Conservation (phyloP, 2,888 invertebrate genomes). For the Volucella bombylans region DNA sequence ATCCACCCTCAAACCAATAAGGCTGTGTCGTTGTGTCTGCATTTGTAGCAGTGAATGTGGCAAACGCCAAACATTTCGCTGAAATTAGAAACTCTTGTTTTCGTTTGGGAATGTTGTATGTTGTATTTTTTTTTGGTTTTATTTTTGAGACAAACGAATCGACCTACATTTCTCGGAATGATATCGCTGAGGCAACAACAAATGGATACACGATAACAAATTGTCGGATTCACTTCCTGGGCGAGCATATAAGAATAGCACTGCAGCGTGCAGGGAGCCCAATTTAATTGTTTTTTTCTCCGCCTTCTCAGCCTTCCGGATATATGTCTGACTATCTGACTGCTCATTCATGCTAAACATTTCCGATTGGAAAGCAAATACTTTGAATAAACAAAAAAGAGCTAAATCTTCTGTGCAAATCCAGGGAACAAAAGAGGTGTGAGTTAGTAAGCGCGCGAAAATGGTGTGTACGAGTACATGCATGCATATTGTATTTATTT, state of each 20-base stretch:
- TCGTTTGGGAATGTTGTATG: not conserved
- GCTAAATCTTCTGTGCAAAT: constrained; percentile 40
- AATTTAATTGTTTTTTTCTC: constrained; percentile 60
- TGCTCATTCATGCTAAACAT: constrained; percentile 48
- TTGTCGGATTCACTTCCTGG: constrained; percentile 71
- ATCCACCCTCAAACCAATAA: constrained; percentile 25
- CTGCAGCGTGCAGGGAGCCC: constrained; percentile 61
- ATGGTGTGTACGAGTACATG: no score
- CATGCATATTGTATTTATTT: not conserved
- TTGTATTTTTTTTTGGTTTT: constrained; percentile 18
- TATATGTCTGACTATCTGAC: constrained; percentile 18
- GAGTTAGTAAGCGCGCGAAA: not conserved
- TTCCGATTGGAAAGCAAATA: constrained; percentile 59
- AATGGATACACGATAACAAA: constrained; percentile 66
- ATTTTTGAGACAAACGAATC: constrained; percentile 24
- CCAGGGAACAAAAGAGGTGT: constrained; percentile 2
- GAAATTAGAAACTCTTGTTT: constrained; percentile 68
- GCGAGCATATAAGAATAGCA: constrained; percentile 43
- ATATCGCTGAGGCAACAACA: constrained; percentile 48
- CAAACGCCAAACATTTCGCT: constrained; percentile 34
- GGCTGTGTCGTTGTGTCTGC: constrained; percentile 6
- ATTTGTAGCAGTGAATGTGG: no score
- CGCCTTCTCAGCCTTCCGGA: not conserved
- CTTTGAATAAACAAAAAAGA: constrained; percentile 14
- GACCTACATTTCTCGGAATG: constrained; percentile 55